These are phyloP conservation scores for Tringa solitaria DNA, from an alignment of 2,113 vertebrate species.

Conservation along the genomic window DNA sequence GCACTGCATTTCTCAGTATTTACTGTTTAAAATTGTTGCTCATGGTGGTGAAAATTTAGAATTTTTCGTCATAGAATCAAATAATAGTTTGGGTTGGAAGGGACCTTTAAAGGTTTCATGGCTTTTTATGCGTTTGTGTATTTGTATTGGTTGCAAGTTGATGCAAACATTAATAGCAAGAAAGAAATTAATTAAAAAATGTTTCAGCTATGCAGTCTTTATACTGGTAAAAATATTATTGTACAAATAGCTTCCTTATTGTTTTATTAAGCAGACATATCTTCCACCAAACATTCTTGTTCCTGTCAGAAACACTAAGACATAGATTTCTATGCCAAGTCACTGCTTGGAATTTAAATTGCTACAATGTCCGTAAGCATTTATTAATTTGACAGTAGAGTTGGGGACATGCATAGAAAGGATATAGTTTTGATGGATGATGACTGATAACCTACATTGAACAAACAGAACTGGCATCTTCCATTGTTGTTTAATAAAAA, in stretches of 20 bases:
- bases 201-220: background rate
- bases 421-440: background rate
- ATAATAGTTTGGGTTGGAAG: background rate
- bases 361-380: background rate
- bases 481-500: background rate
- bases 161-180: background rate
- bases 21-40: background rate
- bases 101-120: background rate
- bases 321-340: background rate
- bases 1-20: background rate
- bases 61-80: background rate
- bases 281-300: background rate
- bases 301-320: background rate
- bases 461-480: background rate
- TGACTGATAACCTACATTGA: background rate
- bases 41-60: background rate
- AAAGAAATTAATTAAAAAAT: background rate
- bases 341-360: background rate
- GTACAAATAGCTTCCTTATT: background rate
- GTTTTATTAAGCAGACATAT: background rate
- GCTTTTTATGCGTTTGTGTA: background rate
- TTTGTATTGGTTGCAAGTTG: background rate
- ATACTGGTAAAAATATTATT: background rate
- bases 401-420: background rate
- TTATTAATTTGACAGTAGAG: background rate